These are phyloP conservation scores for Ichneumon xanthorius DNA, from an alignment of 2,888 invertebrate genomes.

Conservation along the genomic window DNA sequence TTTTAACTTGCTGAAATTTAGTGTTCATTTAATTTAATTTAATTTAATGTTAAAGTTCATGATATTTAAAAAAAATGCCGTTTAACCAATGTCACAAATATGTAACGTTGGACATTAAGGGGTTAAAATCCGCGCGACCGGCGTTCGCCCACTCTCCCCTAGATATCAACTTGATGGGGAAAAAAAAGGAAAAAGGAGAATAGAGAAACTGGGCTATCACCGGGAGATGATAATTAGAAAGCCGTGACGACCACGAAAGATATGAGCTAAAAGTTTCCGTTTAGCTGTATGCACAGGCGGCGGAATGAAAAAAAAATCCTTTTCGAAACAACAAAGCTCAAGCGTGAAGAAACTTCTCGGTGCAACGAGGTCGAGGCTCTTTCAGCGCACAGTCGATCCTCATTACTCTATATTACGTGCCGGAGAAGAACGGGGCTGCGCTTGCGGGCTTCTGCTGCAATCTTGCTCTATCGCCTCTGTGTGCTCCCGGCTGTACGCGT, in stretches of 20 bases:
- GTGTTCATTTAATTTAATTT: too few relatives aligned
- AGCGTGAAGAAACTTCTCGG: conserved; percentile 26
- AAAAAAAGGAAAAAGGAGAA: background rate
- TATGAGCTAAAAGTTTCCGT: conserved; percentile 15
- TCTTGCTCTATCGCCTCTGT: conserved; percentile 8
- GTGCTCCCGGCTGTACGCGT: background rate
- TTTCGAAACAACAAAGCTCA: conserved; percentile 42
- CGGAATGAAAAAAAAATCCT: conserved; percentile 18
- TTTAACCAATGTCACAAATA: too few relatives aligned
- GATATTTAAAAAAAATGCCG: too few relatives aligned
- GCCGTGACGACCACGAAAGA: conserved; percentile 20
- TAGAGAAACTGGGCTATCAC: background rate
- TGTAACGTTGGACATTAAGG: too few relatives aligned
- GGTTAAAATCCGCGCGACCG: too few relatives aligned
- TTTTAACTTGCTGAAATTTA: too few relatives aligned
- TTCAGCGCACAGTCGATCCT: conserved; percentile 28
- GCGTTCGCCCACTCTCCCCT: too few relatives aligned
- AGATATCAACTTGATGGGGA: background rate
- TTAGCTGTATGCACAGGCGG: background rate
- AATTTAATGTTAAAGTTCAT: too few relatives aligned
- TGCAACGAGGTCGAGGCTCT: conserved; percentile 59
- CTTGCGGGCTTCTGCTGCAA: conserved; percentile 27
- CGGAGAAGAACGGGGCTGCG: conserved; percentile 7
- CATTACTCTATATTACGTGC: conserved; percentile 20
- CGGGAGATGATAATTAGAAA: conserved; percentile 16